Conservation (phyloP, 2,113 vertebrate species). For the Ellobius talpinus region DNA sequence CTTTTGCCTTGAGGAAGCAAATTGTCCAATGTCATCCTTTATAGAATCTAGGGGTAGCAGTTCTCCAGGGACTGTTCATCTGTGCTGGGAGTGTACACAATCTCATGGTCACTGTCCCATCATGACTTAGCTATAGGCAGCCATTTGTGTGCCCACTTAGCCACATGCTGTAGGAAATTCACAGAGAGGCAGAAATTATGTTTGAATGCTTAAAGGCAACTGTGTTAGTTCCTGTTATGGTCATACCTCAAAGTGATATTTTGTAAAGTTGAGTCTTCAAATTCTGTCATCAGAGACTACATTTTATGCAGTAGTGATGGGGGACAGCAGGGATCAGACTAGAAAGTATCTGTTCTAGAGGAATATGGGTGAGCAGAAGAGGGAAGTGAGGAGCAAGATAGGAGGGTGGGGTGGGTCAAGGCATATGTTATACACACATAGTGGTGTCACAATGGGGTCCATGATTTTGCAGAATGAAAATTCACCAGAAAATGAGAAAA, state of each 20-base stretch:
- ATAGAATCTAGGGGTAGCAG: not conserved
- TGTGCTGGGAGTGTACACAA: not conserved
- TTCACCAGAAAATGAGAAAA: not conserved
- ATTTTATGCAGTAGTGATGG: not conserved
- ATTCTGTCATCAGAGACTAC: not conserved
- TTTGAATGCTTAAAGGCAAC: not conserved
- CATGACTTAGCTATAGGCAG: accelerated
- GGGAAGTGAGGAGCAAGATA: too few relatives aligned
- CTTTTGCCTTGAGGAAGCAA: not conserved
- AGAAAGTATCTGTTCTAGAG: not conserved
- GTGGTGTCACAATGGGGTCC: not conserved
- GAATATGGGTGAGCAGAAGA: not conserved
- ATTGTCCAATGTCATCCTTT: not conserved
- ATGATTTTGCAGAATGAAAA: not conserved
- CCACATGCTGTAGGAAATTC: not conserved
- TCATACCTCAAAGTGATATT: too few relatives aligned
- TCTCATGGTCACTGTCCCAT: not conserved
- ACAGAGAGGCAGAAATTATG: not conserved
- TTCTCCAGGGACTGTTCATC: not conserved
- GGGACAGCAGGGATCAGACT: not conserved
- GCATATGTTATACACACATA: not conserved
- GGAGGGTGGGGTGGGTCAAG: not conserved
- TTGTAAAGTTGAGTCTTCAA: too few relatives aligned
- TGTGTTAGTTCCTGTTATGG: not conserved
- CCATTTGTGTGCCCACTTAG: not conserved